Evolutionary conservation across 1,140 invertebrate genomes (phyloP), one percentile per base, ranked within the genome.

Genomic region (Lutraria rhynchaena): DNA sequence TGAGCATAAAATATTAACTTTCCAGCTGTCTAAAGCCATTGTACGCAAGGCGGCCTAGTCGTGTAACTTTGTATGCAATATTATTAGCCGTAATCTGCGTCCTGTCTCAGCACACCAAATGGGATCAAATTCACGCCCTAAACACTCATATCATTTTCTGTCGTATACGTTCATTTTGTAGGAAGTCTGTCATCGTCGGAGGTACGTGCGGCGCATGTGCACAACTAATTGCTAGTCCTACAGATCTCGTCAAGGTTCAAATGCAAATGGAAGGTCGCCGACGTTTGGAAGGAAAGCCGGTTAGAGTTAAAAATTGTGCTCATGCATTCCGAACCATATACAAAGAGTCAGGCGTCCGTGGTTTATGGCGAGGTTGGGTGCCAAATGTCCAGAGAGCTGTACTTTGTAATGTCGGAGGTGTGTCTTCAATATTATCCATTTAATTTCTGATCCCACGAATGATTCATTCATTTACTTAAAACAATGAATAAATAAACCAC

Each of bases 161-260:
- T 65, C n/a, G 1, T 17, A 13, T n/a, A n/a, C n/a, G n/a, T n/a
- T n/a, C n/a, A 70, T 49, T 4, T 53, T 1, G 33, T 83, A 94
- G 94, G 92, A 94, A 95, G 91, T 93, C 96, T 11, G 94, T 96
- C 9, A 83, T 96, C 90, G 94, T 95, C 87, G 97, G 97, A 27
- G 93, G 96, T 73, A 93, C 94, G 13, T 96, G 96, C 11, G 97
- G 97, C 0, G 95, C 95, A 1, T 90, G 97, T 49, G 96, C 96
- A 17, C 97, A 98, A 93, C 96, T 97, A 93, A 92, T 97, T 55
- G 96, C 97, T 29, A 97, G 95, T 87, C 97, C 97, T 0, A 95
- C 96, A 0, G 97, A 98, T 93, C 92, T 98, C 81, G 95, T 98
- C 85, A 98, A 98, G 93, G 96, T 98, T 17, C 96, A 97, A 92